These are phyloP conservation scores for Choristoneura rosaceana DNA, from an alignment of 2,888 invertebrate genomes.

Conservation along the genomic window DNA sequence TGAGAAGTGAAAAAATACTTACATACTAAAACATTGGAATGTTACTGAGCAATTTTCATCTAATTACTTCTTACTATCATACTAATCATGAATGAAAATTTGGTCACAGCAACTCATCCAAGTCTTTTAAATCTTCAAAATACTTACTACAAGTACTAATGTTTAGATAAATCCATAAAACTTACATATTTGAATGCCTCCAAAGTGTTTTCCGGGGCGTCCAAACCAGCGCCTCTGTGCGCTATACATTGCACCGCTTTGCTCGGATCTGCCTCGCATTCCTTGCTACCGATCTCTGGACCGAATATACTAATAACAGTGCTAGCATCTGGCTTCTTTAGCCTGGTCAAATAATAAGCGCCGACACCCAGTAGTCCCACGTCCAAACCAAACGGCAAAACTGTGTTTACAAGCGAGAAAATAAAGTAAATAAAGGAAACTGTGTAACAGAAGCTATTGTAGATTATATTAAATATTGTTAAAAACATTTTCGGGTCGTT, in stretches of 20 bases:
- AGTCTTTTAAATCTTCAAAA: not conserved
- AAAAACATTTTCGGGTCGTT: conserved; percentile 70
- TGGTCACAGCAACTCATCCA: not conserved
- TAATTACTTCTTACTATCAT: not conserved
- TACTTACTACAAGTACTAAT: not conserved
- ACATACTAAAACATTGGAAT: too few relatives aligned
- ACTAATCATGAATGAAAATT: conserved; percentile 9
- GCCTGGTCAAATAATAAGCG: conserved; percentile 68
- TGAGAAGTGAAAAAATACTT: too few relatives aligned
- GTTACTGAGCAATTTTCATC: not conserved
- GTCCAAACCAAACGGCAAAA: conserved; percentile 74
- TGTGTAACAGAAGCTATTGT: conserved; percentile 61
- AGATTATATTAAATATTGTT: conserved; percentile 57
- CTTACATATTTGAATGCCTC: conserved; percentile 89
- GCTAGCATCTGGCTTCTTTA: conserved; percentile 71
- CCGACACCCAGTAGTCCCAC: conserved; percentile 68
- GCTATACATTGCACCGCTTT: conserved; percentile 87
- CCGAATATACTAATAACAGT: conserved; percentile 82
- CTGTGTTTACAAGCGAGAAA: conserved; percentile 68
- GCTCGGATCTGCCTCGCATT: conserved; percentile 71
- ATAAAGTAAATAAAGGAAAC: conserved; percentile 59
- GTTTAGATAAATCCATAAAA: conserved; percentile 45
- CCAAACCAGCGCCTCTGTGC: conserved; percentile 90
- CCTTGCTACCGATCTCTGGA: conserved; percentile 76
- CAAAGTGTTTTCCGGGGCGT: conserved; percentile 93